Evolutionary conservation across 2,888 invertebrate genomes (phyloP).

Genomic region (Epistrophe eligans): DNA sequence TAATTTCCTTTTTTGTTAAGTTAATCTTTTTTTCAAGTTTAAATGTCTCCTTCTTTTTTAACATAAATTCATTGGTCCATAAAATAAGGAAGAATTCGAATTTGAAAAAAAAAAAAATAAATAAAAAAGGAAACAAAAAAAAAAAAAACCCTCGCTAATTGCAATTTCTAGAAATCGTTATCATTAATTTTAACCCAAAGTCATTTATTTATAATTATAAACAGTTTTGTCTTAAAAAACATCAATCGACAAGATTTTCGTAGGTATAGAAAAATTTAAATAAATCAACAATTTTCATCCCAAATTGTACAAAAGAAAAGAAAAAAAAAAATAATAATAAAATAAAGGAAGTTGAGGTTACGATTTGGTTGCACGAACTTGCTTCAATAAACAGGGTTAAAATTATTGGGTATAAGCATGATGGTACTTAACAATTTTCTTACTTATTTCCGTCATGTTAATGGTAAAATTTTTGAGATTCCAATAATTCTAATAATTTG

Average conservation of each 20-base stretch:
- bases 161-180: conserved; percentile 48
- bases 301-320: conserved; percentile 10
- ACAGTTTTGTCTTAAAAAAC: conserved; percentile 54
- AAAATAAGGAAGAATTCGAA: conserved; percentile 9
- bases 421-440: too few relatives aligned
- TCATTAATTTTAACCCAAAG: conserved; percentile 62
- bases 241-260: conserved; percentile 52
- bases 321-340: not conserved
- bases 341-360: not conserved
- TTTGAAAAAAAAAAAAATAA: not conserved
- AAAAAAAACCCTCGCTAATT: conserved; percentile 49
- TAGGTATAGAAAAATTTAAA: conserved; percentile 62
- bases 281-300: conserved; percentile 63
- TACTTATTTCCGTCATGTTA: too few relatives aligned
- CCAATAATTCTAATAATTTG: too few relatives aligned
- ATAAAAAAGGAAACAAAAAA: not conserved
- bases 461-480: too few relatives aligned
- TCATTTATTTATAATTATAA: conserved; percentile 59
- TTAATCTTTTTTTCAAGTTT: conserved; percentile 25
- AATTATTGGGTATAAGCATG: too few relatives aligned
- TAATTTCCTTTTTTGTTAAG: conserved; percentile 19
- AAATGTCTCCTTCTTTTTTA: not conserved
- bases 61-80: conserved; percentile 18
- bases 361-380: not conserved
- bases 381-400: too few relatives aligned